A percentile compares a stretch with the other conserved stretches of the same genome.
Evolutionary conservation across 1,140 invertebrate genomes (phyloP).

Genomic region (Nomia melanderi): DNA sequence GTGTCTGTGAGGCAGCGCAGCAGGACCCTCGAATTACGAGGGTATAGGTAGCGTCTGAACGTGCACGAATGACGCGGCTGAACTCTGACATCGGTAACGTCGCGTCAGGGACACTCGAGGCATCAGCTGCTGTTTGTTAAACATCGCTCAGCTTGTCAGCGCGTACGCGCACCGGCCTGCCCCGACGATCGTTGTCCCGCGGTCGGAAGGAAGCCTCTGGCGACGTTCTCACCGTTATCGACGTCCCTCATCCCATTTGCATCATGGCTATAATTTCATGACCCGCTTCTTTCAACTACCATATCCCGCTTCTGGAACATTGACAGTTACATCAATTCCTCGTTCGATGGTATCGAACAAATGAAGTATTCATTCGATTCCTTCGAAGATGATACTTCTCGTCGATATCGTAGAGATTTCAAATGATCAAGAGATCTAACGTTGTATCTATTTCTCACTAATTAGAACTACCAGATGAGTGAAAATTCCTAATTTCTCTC

Average conservation of each 20-base stretch:
- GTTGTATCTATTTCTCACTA: too few species aligned
- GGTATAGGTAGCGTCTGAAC: conserved; percentile 12
- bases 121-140: conserved; percentile 71
- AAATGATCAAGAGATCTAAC: too few species aligned
- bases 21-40: conserved; percentile 19
- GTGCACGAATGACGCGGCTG: conserved; percentile 59
- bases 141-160: conserved; percentile 70
- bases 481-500: too few species aligned
- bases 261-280: too few species aligned
- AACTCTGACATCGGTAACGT: conserved; percentile 59
- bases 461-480: too few species aligned
- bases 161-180: conserved; percentile 23
- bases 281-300: not conserved
- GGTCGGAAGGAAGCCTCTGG: not conserved
- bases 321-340: too few species aligned
- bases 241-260: not conserved
- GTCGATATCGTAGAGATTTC: too few species aligned
- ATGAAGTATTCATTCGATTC: too few species aligned
- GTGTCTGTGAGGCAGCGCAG: not conserved
- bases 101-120: conserved; percentile 59
- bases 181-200: not conserved
- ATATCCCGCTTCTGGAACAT: too few species aligned
- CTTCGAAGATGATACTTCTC: too few species aligned
- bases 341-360: too few species aligned
- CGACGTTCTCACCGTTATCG: not conserved